Conservation (phyloP, 1,140 invertebrate species). For the Drosophila sechellia region DNA sequence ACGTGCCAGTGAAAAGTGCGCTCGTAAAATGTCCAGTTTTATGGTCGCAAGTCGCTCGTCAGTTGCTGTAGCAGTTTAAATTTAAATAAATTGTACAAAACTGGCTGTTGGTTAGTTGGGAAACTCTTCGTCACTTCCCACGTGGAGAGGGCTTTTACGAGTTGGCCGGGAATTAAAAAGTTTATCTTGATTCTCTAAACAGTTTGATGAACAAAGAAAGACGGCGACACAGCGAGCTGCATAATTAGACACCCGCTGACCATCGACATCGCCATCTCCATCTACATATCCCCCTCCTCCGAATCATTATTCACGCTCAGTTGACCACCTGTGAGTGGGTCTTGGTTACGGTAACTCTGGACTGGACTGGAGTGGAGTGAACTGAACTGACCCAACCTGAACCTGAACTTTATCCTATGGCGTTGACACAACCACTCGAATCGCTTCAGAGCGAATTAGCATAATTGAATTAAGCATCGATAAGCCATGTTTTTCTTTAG, state of each 20-base stretch:
- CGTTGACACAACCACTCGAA: constrained; percentile 62
- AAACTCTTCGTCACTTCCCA: constrained; percentile 58
- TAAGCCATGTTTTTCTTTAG: constrained; percentile 60
- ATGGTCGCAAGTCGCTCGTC: constrained; percentile 48
- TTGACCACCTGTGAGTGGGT: constrained; percentile 76
- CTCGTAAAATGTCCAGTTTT: constrained; percentile 72
- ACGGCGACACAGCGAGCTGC: constrained; percentile 59
- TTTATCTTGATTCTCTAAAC: constrained; percentile 81
- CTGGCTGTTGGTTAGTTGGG: constrained; percentile 33
- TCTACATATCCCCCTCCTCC: not conserved
- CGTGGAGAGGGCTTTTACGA: constrained; percentile 61
- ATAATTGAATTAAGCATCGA: constrained; percentile 81
- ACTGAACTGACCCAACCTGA: constrained; percentile 1
- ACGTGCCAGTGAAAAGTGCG: constrained; percentile 61
- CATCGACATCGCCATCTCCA: constrained; percentile 18
- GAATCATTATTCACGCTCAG: constrained; percentile 77
- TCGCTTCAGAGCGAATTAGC: constrained; percentile 65
- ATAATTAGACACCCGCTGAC: constrained; percentile 77
- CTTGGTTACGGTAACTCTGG: constrained; percentile 48
- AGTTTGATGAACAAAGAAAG: constrained; percentile 77
- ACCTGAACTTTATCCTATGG: constrained; percentile 19
- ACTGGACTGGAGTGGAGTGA: no score
- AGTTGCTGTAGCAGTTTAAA: constrained; percentile 71
- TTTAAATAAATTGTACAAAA: constrained; percentile 83
- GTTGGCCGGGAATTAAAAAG: constrained; percentile 73